Percentiles rank a stretch among this genome's conserved stretches.
Conservation (phyloP, 1,140 invertebrate genomes). For the Zaprionus tsacasi region DNA sequence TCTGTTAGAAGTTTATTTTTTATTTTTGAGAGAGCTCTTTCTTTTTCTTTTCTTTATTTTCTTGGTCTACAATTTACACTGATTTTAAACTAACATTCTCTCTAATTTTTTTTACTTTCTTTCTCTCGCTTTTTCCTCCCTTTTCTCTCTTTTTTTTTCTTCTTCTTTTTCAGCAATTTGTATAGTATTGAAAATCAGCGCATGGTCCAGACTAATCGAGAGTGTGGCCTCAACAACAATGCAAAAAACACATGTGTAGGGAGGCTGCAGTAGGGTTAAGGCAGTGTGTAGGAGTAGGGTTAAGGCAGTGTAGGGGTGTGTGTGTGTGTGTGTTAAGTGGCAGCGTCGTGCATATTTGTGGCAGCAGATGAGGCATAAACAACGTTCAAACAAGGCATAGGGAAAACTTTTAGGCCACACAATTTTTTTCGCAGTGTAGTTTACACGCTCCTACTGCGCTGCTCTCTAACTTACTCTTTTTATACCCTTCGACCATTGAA, state of each 20-base stretch:
- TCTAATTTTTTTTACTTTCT: not conserved
- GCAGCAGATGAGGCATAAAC: constrained; percentile 33
- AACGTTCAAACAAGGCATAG: not conserved
- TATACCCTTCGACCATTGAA: too few relatives aligned
- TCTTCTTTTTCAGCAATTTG: not conserved
- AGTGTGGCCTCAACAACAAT: constrained; percentile 2
- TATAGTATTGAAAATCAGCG: not conserved
- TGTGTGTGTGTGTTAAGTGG: constrained; percentile 11
- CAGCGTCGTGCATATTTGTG: constrained; percentile 49
- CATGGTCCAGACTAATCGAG: constrained; percentile 1
- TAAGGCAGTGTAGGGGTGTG: too few relatives aligned
- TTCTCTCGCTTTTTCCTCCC: not conserved
- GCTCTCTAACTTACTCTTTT: not conserved
- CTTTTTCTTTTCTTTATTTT: not conserved
- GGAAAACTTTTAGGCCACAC: constrained; percentile 50
- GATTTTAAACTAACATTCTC: not conserved
- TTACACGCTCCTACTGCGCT: not conserved
- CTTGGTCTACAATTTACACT: not conserved
- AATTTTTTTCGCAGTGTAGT: constrained; percentile 21
- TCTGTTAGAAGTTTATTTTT: not conserved
- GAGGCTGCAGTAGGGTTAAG: not conserved
- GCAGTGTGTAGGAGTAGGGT: too few relatives aligned
- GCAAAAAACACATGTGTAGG: not conserved
- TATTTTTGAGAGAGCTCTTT: not conserved
- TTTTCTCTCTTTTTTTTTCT: not conserved